Evolutionary conservation across 2,888 invertebrate genomes (phyloP).

Genomic region (Sphecodes monilicornis): DNA sequence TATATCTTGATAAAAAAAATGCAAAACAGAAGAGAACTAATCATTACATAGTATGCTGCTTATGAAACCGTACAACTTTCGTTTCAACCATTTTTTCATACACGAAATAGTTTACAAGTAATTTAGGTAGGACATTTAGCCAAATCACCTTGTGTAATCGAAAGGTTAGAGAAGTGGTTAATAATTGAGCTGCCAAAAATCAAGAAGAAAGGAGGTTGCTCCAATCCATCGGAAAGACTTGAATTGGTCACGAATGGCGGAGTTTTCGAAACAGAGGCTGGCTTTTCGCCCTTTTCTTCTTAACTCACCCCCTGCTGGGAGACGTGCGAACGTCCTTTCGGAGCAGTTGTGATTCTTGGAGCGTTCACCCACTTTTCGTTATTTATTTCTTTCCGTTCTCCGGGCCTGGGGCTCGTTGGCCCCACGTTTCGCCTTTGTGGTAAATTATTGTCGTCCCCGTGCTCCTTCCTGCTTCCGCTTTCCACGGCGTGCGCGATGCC

Average conservation of each 20-base stretch:
- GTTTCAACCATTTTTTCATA: too few species aligned
- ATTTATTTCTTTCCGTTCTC: slow-evolving; percentile 66
- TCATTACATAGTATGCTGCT: too few species aligned
- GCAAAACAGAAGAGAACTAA: too few species aligned
- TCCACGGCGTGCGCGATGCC: slow-evolving; percentile 24
- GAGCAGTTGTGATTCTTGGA: slow-evolving; percentile 57
- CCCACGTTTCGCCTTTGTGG: slow-evolving; percentile 64
- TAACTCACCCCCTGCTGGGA: slow-evolving; percentile 30
- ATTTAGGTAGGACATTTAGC: too few species aligned
- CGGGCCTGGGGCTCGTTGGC: slow-evolving; percentile 21
- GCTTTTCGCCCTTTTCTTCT: neutral
- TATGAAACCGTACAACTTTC: too few species aligned
- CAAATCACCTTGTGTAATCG: neutral
- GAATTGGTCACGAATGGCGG: neutral
- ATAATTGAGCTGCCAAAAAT: neutral
- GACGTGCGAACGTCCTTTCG: slow-evolving; percentile 52
- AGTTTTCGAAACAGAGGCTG: slow-evolving; percentile 3
- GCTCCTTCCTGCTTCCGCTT: slow-evolving; percentile 50
- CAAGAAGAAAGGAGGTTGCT: neutral
- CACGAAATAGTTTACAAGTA: too few species aligned
- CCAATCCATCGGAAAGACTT: neutral
- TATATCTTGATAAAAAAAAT: too few species aligned
- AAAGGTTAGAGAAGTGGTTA: neutral
- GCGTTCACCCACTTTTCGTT: slow-evolving; percentile 63
- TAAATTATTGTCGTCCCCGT: slow-evolving; percentile 61